Conservation (phyloP, 2,113 vertebrate genomes). For the Lophius piscatorius region DNA sequence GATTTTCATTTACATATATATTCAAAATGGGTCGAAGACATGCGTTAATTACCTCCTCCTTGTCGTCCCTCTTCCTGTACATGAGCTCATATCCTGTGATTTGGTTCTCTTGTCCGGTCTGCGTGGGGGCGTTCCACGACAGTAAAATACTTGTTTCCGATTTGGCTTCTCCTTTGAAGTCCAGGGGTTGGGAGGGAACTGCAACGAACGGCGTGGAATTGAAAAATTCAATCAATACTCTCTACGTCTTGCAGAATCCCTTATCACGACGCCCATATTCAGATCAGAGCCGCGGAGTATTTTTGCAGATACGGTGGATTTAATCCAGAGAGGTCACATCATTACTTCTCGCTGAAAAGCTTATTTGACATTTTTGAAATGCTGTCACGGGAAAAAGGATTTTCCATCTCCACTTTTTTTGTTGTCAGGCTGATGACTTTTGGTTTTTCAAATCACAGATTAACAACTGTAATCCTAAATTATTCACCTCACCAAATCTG, state of each 20-base stretch:
- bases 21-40: not conserved
- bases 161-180: conserved; percentile 97
- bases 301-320: no score
- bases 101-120: conserved; percentile 88
- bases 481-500: no score
- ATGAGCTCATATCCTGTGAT: conserved; percentile 94
- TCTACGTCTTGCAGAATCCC: conserved; percentile 2
- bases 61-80: conserved; percentile 94
- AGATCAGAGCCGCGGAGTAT: not conserved
- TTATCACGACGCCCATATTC: conserved; percentile 9
- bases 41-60: conserved; percentile 86
- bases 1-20: no score
- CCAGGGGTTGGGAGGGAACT: conserved; percentile 96
- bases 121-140: conserved; percentile 91
- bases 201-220: conserved; percentile 22
- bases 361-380: no score
- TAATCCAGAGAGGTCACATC: no score
- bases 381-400: no score
- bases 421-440: conserved; percentile 21
- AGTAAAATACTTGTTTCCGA: conserved; percentile 97
- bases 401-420: no score
- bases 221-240: conserved; percentile 36
- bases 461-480: conserved; percentile 19
- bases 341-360: no score
- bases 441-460: conserved; percentile 34